Conservation (phyloP, 2,888 invertebrate genomes). For the Polia nebulosa region DNA sequence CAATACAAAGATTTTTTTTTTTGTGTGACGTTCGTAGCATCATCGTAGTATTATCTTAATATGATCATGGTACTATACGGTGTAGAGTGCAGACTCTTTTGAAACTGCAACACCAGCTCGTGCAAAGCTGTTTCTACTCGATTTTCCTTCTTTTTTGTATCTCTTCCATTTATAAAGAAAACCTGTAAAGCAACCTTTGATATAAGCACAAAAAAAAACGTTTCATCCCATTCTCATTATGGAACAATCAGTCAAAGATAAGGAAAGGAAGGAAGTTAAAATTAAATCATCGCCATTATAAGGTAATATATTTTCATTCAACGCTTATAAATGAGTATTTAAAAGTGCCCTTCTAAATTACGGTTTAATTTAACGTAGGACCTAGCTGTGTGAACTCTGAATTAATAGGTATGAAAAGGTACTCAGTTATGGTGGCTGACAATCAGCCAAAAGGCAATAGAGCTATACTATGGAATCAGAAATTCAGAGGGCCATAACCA, state of each 20-base stretch:
- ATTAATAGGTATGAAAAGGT: slow-evolving; percentile 2
- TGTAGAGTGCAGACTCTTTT: no score
- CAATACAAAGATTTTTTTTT: no score
- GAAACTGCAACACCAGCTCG: no score
- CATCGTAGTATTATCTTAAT: no score
- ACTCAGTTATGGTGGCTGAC: not conserved
- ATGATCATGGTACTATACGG: no score
- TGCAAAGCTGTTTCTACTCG: no score
- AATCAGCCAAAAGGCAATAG: not conserved
- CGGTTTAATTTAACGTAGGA: slow-evolving; percentile 41
- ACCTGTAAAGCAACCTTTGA: not conserved
- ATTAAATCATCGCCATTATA: slow-evolving; percentile 59
- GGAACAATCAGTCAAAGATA: slow-evolving; percentile 58
- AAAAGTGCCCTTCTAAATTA: slow-evolving; percentile 58
- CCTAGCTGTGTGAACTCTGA: slow-evolving; percentile 10
- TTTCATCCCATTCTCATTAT: slow-evolving; percentile 41
- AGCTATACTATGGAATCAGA: not conserved
- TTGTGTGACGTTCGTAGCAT: no score
- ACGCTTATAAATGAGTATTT: slow-evolving; percentile 58
- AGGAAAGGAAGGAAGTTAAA: slow-evolving; percentile 54
- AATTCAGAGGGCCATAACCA: no score
- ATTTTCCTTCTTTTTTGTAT: no score
- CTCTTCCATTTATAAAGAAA: not conserved
- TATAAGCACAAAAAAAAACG: slow-evolving; percentile 19
- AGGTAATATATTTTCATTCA: slow-evolving; percentile 61